Base-by-base conservation (phyloP, 1,140 invertebrate species). In the Drosophila dunni region DNA sequence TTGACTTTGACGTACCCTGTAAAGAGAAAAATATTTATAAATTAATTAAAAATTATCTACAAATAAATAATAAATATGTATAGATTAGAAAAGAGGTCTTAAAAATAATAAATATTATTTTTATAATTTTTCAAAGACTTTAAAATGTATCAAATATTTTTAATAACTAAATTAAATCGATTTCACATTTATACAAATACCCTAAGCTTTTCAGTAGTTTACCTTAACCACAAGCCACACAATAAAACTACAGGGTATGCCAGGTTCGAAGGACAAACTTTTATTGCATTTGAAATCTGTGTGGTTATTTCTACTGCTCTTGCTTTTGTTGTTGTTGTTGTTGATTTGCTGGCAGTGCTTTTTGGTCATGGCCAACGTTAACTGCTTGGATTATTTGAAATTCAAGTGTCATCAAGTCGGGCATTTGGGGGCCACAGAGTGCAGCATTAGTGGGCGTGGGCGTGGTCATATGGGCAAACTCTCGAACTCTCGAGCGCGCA, bases 381-480 rank as follows among this genome's bases (percentile, higher is more conserved):
- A 86, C 81, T 79, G 67, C 20, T 66, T 53, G 78, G 79, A 85
- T 88, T 81, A 85, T 85, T 88, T 78, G 64, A 73, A 88, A 82
- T 85, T 88, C 82, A 85, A 88, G 82, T 79, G 71, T 76, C 56
- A 78, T 73, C 68, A 68, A 76, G 79, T 82, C 71, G 65, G 75
- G 71, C 72, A 20, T 63, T 53, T 54, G 8, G n/a, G 38, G 38
- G 24, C 61, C 24, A 38, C 34, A 46, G 13, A 13, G 20, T 42
- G 71, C 13, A 51, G 48, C 40, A 62, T 62, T n/a, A 57, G 62
- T 58, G 46, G 66, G 65, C 56, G 60, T 57, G 53, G 53, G 65
- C 56, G 60, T 57, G 53, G 53, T 40, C 61, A 77, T 57, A 54
- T 51, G 66, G 66, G 15, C 66, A 54, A 67, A 29, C 24, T 29